Evolutionary conservation across 2,797 vertebrate species (phyloP).

Genomic region (Rhabdophis nuchalis): DNA sequence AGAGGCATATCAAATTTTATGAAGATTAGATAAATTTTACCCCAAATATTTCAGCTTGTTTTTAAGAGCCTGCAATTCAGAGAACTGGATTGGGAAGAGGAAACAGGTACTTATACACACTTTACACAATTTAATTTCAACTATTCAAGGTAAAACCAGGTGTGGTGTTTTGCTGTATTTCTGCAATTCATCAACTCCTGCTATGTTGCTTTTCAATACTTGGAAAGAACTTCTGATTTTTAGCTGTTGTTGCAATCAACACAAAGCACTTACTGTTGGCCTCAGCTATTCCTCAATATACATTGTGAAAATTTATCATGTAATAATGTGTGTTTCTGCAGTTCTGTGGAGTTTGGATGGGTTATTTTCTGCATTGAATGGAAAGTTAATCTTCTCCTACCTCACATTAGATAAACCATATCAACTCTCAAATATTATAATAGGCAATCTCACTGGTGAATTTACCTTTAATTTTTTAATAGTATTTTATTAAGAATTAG

Average conservation of each 20-base stretch:
- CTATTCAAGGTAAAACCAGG: background rate
- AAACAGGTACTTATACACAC: background rate
- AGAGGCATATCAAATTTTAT: background rate
- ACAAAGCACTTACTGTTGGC: background rate
- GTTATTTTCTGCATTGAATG: background rate
- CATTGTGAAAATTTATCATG: background rate
- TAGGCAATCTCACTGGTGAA: background rate
- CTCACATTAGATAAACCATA: background rate
- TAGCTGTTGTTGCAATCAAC: background rate
- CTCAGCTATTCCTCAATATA: background rate
- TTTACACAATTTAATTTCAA: background rate
- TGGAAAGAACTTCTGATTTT: background rate
- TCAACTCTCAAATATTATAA: background rate
- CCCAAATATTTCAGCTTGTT: background rate
- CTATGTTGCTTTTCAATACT: background rate
- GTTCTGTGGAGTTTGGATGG: background rate
- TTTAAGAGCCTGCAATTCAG: background rate
- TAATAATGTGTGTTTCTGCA: background rate
- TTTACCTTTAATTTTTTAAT: background rate
- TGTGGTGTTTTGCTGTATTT: background rate
- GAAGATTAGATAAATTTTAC: background rate
- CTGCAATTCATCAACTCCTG: background rate
- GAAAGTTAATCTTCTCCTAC: background rate
- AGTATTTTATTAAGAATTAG: background rate
- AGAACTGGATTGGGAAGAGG: background rate